Percentiles rank a stretch among this genome's conserved stretches.
These are phyloP conservation scores for Ceratosolen solmsi DNA, from an alignment of 1,140 invertebrate species.

Conservation along the genomic window DNA sequence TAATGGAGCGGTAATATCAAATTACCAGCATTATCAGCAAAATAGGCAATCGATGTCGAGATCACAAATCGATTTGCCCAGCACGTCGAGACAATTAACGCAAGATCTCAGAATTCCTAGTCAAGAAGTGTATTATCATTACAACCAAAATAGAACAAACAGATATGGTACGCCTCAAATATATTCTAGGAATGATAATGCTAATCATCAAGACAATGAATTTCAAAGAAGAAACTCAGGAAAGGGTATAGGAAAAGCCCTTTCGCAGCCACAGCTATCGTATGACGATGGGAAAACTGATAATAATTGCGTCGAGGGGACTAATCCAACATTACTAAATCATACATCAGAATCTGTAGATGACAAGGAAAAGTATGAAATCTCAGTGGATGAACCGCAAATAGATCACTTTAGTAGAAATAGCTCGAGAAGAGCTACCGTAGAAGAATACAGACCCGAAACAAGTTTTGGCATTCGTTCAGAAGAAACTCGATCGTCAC, in stretches of 20 bases:
- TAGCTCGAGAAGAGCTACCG: conserved; percentile 9
- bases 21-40: conserved; percentile 2
- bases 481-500: conserved; percentile 58
- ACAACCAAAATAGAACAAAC: conserved; percentile 64
- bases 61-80: conserved; percentile 43
- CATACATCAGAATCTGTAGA: neutral
- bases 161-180: conserved; percentile 63
- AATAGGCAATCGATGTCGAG: neutral
- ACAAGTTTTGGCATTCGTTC: conserved; percentile 66
- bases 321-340: neutral
- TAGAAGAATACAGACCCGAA: conserved; percentile 64
- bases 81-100: conserved; percentile 63
- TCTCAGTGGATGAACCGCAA: neutral
- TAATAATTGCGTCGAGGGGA: conserved; percentile 17
- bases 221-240: conserved; percentile 62
- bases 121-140: conserved; percentile 69
- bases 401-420: neutral
- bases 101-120: conserved; percentile 62
- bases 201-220: conserved; percentile 55
- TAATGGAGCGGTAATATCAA: neutral
- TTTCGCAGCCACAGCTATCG: conserved; percentile 79
- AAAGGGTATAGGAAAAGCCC: conserved; percentile 71
- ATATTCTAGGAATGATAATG: conserved; percentile 48
- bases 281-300: conserved; percentile 72
- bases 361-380: conserved; percentile 21